Base-by-base conservation (phyloP, 2,113 vertebrate species). In the Felis chaus region DNA sequence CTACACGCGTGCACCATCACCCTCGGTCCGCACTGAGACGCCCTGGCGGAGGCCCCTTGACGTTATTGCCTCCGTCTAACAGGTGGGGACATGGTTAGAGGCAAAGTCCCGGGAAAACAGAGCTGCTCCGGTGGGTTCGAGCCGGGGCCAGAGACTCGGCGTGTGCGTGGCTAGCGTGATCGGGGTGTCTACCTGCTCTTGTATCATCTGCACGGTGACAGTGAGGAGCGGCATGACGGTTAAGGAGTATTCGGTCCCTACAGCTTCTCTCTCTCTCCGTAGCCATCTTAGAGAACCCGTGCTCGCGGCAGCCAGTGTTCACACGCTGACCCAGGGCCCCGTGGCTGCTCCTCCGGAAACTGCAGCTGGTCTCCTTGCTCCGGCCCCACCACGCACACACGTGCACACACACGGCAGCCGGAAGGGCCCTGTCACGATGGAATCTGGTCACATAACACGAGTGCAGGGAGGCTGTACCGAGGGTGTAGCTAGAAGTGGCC, bases 1-100 rank as follows among this genome's bases (percentile, higher is more conserved):
- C 13, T 13, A 78, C 5, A 0, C 7, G 14, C 31, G 0, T 5
- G 5, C 3, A 0, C 82, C 12, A 16, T 19, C 36, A 9, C 39
- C 1, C 3, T 74, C 61, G 25, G n/a, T 5, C 14, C 63, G 8
- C n/a, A 29, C 69, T 25, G 9, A 31, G 18, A 79, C 0, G 4
- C 74, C 76, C 19, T 65, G 53, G 7, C 7, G 53, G 78, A 57
- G 33, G 25, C 5, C 55, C 3, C 4, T 14, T 36, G 33, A 36
- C n/a, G 19, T 15, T 18, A 33, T 21, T 27, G 33, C 7, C 66
- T 27, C 45, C 3, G 23, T 39, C 84, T 16, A 27, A 15, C 25
- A 76, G 71, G 27, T 18, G 33, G 69, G 79, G 45, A 66, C 45
- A 12, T 33, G 3, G 10, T 7, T 83, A 68, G 63, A 92, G 12